These are phyloP conservation scores for Ctenomys sociabilis DNA, from an alignment of 2,113 vertebrate species.

Conservation along the genomic window DNA sequence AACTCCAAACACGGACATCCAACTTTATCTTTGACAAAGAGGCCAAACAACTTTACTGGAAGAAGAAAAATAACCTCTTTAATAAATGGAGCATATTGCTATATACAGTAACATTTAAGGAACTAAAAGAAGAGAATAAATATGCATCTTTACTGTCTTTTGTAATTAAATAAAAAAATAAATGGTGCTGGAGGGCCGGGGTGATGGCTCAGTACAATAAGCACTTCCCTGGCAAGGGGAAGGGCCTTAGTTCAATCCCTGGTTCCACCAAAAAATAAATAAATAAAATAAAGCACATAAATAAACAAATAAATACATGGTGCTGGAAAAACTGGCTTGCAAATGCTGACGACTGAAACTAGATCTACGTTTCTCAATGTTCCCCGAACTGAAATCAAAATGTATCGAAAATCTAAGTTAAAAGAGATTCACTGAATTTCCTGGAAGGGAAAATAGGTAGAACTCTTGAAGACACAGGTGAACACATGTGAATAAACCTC, in stretches of 20 bases:
- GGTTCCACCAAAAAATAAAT: too few relatives aligned
- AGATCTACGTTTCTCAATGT: not conserved
- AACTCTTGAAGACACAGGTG: not conserved
- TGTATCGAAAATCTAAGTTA: not conserved
- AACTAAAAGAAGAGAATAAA: not conserved
- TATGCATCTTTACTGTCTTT: not conserved
- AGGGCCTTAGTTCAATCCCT: too few relatives aligned
- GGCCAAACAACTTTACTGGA: not conserved
- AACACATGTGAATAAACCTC: not conserved
- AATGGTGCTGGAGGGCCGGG: not conserved
- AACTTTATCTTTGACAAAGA: not conserved
- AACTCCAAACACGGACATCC: not conserved
- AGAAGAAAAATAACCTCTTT: not conserved
- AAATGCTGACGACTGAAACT: not conserved
- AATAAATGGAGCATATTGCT: not conserved
- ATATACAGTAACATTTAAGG: not conserved
- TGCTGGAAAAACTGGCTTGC: not conserved
- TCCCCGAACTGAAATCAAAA: not conserved
- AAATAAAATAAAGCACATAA: too few relatives aligned
- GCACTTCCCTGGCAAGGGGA: too few relatives aligned
- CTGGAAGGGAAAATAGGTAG: not conserved
- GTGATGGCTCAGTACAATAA: too few relatives aligned
- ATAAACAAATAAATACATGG: not conserved
- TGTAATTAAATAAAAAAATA: not conserved
- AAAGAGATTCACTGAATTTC: not conserved